phyloP scores from a whole-genome alignment of 1,140 invertebrate species.

The Adoxophyes honmai region DNA sequence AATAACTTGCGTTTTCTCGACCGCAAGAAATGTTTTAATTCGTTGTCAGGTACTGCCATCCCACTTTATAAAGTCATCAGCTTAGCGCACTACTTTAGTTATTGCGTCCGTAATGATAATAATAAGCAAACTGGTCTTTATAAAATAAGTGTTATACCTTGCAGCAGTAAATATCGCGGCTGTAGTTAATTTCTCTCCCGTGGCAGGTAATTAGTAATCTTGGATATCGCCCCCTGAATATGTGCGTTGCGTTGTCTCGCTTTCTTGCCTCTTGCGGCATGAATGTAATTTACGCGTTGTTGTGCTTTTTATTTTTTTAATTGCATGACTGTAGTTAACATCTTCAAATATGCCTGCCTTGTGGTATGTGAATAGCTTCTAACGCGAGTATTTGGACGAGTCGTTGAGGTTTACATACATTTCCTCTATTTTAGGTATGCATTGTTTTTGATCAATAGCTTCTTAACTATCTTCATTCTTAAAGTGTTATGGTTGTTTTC shows the following conservation, averaged over 20 bases:
- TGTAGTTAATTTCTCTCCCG: slow-evolving; percentile 25
- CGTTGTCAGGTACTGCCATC: no score
- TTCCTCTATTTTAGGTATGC: no score
- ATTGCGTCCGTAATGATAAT: not conserved
- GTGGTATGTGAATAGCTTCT: no score
- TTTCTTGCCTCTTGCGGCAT: slow-evolving; percentile 24
- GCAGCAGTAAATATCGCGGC: slow-evolving; percentile 1
- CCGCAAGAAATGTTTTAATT: no score
- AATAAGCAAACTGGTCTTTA: not conserved
- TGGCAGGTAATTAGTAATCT: slow-evolving; percentile 21
- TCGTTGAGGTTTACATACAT: no score
- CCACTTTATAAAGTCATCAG: no score
- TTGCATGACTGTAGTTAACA: not conserved
- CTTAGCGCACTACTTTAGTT: not conserved
- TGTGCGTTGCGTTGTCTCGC: slow-evolving; percentile 32
- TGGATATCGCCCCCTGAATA: slow-evolving; percentile 25
- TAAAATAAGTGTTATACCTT: not conserved
- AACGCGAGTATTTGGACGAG: no score
- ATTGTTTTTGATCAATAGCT: no score
- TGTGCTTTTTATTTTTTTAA: slow-evolving; percentile 16
- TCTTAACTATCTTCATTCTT: no score
- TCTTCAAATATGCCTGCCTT: not conserved
- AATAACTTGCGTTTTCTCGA: no score
- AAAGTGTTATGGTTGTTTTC: no score
- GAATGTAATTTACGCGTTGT: not conserved